A percentile compares a stretch with the other conserved stretches of the same genome.
These are phyloP conservation scores for Hassar affinis DNA, from an alignment of 2,113 vertebrate genomes.

Conservation along the genomic window DNA sequence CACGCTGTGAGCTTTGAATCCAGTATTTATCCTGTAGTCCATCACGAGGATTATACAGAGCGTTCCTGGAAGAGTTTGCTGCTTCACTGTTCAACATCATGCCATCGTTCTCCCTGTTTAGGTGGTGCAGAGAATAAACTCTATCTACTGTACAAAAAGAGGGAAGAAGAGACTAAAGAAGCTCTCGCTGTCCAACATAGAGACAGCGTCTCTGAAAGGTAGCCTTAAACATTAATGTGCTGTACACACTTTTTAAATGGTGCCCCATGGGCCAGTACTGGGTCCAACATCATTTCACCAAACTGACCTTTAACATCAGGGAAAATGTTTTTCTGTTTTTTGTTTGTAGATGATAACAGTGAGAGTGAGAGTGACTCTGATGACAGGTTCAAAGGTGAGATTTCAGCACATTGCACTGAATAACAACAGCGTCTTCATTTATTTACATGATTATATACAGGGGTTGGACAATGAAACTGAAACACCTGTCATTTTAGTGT, in stretches of 20 bases:
- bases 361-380: conserved; percentile 99
- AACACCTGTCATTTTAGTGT: too few relatives aligned
- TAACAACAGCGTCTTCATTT: background rate
- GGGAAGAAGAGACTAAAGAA: conserved; percentile 98
- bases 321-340: conserved; percentile 48
- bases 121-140: conserved; percentile 98
- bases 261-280: background rate
- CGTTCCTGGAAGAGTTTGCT: conserved; percentile 2
- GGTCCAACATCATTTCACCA: conserved; percentile 46
- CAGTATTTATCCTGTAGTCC: background rate
- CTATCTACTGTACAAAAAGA: conserved; percentile 96
- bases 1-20: background rate
- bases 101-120: conserved; percentile 61
- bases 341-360: conserved; percentile 92
- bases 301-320: conserved; percentile 53
- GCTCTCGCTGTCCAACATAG: conserved; percentile 88
- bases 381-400: conserved; percentile 98
- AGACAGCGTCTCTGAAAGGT: conserved; percentile 92
- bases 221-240: conserved; percentile 57
- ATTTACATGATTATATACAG: too few relatives aligned
- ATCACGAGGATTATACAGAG: background rate
- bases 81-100: background rate
- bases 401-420: conserved; percentile 13
- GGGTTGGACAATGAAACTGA: too few relatives aligned
- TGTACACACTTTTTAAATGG: background rate